phyloP scores from a whole-genome alignment of 2,113 vertebrate species.

The Pedetes capensis region DNA sequence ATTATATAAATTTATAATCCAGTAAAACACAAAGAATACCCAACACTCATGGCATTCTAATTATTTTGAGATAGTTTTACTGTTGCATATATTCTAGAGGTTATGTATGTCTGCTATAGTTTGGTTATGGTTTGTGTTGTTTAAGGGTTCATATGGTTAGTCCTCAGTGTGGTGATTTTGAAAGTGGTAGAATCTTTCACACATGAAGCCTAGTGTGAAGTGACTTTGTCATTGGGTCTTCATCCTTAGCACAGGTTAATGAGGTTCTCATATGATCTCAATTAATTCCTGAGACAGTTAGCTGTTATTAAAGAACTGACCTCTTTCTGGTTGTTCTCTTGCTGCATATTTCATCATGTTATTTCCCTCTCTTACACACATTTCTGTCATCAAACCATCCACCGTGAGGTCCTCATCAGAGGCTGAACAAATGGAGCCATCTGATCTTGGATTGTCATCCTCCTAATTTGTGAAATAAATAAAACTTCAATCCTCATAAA shows the following conservation, averaged over 20 bases:
- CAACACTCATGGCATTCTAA: not conserved
- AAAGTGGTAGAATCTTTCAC: not conserved
- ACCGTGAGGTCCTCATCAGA: no score
- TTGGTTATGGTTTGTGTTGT: no score
- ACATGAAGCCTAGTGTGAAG: not conserved
- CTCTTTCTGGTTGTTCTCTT: not conserved
- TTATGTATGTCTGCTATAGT: not conserved
- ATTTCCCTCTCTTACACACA: not conserved
- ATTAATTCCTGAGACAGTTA: not conserved
- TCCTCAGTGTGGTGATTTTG: not conserved
- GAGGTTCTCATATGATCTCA: not conserved
- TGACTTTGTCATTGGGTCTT: not conserved
- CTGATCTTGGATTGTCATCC: no score
- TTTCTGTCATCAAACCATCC: no score
- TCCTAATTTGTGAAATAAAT: not conserved
- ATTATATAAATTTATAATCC: not conserved
- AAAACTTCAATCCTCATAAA: not conserved
- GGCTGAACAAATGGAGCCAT: no score
- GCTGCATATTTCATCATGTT: not conserved
- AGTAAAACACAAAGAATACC: not conserved
- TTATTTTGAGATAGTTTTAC: not conserved
- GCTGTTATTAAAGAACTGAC: not conserved
- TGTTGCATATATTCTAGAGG: not conserved
- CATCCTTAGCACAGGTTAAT: no score
- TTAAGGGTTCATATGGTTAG: not conserved